Evolutionary conservation across 2,888 invertebrate genomes (phyloP).

Genomic region (Ceraclea dissimilis): DNA sequence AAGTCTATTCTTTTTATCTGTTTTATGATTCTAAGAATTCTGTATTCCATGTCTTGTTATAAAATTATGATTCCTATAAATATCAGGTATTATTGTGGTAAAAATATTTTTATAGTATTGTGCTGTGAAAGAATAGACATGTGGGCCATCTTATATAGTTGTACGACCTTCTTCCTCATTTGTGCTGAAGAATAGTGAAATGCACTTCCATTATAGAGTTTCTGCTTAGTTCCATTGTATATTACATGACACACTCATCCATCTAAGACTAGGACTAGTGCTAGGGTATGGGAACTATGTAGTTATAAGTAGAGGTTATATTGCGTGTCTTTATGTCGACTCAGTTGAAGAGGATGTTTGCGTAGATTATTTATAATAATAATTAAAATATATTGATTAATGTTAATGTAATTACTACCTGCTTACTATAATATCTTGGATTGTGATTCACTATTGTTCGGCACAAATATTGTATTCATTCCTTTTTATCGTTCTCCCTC

Average conservation of each 20-base stretch:
- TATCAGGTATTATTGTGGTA: neutral
- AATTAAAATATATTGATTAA: neutral
- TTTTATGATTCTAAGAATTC: too few species aligned
- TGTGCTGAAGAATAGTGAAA: slow-evolving; percentile 53
- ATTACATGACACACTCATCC: neutral
- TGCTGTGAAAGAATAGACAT: neutral
- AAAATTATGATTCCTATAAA: too few species aligned
- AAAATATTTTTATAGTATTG: neutral
- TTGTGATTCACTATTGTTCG: slow-evolving; percentile 72
- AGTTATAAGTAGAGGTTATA: neutral
- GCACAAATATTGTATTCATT: slow-evolving; percentile 49
- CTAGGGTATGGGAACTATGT: neutral
- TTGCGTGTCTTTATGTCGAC: neutral
- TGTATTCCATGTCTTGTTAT: too few species aligned
- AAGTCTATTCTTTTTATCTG: too few species aligned
- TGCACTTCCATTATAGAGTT: slow-evolving; percentile 43
- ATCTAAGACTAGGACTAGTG: too few species aligned
- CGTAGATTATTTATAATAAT: neutral
- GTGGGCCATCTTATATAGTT: neutral
- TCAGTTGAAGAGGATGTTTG: neutral
- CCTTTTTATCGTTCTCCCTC: slow-evolving; percentile 1
- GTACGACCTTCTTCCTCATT: neutral
- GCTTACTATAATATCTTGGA: neutral
- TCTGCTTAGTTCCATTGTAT: neutral
- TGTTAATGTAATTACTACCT: neutral